Conservation (phyloP, 2,797 vertebrate genomes). For the Phrynocephalus vlangalii region DNA sequence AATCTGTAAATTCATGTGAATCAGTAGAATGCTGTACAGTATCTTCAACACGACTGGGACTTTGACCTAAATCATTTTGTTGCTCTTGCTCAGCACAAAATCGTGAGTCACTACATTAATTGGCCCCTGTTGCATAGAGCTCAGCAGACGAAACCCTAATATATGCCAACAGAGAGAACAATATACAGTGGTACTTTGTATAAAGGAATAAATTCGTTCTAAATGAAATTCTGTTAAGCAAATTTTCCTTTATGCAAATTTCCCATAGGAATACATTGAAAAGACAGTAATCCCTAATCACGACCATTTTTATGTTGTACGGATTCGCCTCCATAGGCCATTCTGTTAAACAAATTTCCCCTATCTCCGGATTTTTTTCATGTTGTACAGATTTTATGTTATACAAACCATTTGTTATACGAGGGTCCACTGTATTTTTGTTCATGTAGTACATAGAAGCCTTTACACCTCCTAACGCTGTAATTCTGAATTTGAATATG, state of each 20-base stretch:
- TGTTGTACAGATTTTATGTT: too few relatives aligned
- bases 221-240: too few relatives aligned
- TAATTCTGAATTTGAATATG: neutral
- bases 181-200: neutral
- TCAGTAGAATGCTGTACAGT: neutral
- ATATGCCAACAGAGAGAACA: neutral
- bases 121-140: neutral
- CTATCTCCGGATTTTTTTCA: too few relatives aligned
- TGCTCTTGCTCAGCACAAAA: neutral
- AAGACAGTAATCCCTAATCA: too few relatives aligned
- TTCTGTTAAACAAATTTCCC: too few relatives aligned
- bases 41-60: neutral
- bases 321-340: too few relatives aligned
- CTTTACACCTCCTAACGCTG: neutral
- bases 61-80: neutral
- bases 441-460: neutral
- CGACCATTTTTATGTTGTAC: too few relatives aligned
- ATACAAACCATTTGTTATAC: too few relatives aligned
- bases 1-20: neutral
- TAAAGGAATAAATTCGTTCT: too few relatives aligned
- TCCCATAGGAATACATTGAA: too few relatives aligned
- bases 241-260: too few relatives aligned
- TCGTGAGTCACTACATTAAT: neutral
- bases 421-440: too few relatives aligned
- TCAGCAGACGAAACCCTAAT: neutral